Evolutionary conservation across 2,797 vertebrate genomes (phyloP), one percentile per base, ranked within the genome.

Genomic region (Caiman crocodilus): DNA sequence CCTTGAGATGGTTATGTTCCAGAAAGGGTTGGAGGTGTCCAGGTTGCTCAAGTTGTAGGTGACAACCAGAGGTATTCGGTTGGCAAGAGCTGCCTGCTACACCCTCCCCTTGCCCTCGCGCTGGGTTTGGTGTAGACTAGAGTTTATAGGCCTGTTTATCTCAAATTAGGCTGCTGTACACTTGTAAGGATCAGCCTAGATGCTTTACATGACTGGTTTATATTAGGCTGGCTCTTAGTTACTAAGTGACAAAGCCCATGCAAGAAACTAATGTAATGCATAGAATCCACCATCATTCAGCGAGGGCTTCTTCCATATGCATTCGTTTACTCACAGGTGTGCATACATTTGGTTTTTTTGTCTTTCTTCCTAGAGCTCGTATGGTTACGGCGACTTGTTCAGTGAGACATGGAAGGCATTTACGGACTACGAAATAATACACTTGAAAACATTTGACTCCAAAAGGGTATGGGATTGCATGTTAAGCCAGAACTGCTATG

Each of bases 341-440:
- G 25, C n/a, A 57, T 6, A 32, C 78, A 5, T 55, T 3, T 63
- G 87, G 12, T 61, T 71, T 4, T 28, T 86, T 90, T 92, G 9
- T 91, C 61, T 94, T 85, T 25, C 28, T 23, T 88, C 83, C 75
- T 94, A 99, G 99, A 99, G 99, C 95, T 97, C 98, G 16, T 99
- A 99, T 84, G 98, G 98, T 76, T 99, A 99, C 11, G 99, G 99
- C 21, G 99, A 99, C 97, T 97, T 99, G 65, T 99, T 99, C 97
- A 98, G 97, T 18, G 99, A 99, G 94, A 99, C 98, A 0, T 99
- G 99, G 99, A 98, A 96, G 94, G 99, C 98, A 28, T 99, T 99
- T 93, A 98, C 99, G 17, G 98, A 99, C 89, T 84, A 98, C 84
- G 98, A 99, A 76, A 95, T 99, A 92, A 98, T 98, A 96, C 99